Conservation (phyloP, 2,113 vertebrate species). For the Chrysochloris asiatica region DNA sequence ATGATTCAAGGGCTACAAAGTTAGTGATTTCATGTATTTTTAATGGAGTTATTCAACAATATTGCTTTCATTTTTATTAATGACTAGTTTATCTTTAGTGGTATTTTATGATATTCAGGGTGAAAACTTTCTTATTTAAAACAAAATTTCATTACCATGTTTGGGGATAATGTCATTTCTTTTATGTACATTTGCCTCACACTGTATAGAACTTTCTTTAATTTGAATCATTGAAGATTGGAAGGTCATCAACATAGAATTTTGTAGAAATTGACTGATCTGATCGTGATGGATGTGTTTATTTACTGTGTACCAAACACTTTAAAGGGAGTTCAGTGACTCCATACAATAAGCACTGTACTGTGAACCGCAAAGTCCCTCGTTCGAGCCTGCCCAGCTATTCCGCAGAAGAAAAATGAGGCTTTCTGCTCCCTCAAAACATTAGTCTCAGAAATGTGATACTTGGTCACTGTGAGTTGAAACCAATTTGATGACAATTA, state of each 20-base stretch:
- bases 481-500: too few relatives aligned
- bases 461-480: too few relatives aligned
- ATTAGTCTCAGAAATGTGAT: too few relatives aligned
- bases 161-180: neutral
- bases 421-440: too few relatives aligned
- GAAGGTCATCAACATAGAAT: conserved; percentile 19
- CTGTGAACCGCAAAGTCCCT: too few relatives aligned
- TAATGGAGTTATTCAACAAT: neutral
- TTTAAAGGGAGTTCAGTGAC: neutral
- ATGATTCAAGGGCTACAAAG: conserved; percentile 17
- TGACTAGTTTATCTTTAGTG: neutral
- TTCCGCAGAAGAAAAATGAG: too few relatives aligned
- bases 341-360: too few relatives aligned
- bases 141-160: neutral
- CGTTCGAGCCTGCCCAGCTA: too few relatives aligned
- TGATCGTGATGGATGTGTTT: conserved; percentile 12
- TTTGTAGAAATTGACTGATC: neutral
- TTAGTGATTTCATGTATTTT: neutral
- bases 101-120: neutral
- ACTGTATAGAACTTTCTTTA: neutral
- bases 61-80: conserved; percentile 24
- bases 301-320: neutral
- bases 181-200: neutral
- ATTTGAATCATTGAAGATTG: neutral
- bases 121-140: conserved; percentile 30